Evolutionary conservation across 2,888 invertebrate genomes (phyloP), one percentile per base, ranked within the genome.

Genomic region (Ernsta delagoae): DNA sequence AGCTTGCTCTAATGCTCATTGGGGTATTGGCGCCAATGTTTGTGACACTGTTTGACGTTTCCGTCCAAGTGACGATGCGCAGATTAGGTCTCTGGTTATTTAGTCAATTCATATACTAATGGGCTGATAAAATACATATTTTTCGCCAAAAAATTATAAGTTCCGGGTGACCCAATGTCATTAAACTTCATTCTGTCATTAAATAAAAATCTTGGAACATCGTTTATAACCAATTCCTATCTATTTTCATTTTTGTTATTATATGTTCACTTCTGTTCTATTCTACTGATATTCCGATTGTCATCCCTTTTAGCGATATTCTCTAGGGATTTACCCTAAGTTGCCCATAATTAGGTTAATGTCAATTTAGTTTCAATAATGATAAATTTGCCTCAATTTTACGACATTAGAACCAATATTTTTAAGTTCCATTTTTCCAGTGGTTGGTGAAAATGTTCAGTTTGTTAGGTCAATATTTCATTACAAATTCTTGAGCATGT

Each of bases 1-100:
- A 90, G 92, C 90, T 91, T 90, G 90, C 85, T 88, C 88, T 90
- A 91, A 91, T 90, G 89, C 84, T 85, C 43, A 45, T 60, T 84
- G 84, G 90, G 88, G 89, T 86, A 65, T 69, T 69, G 69, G 70
- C 43, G 31, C 70, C 50, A 73, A 72, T 62, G 69, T 73, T 71
- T 67, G 66, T 66, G 50, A n/a, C 54, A 56, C 5, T 31, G 36
- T 59, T 67, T 66, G 66, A 61, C 54, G 39, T 12, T 31, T 59
- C 34, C 9, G 3, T 41, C 8, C 11, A 43, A 54, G 7, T 63
- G 7, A 5, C n/a, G 12, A 50, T 8, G 7, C 7, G 2, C 31
- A 16, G n/a, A 50, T 50, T 50, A 5, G n/a, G 12, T 12, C n/a
- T 48, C 12, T 45, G n/a, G 4, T 7, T 36, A 36, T 48, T 1